phyloP scores from a whole-genome alignment of 2,797 vertebrate species.

The Decapterus maruadsi region DNA sequence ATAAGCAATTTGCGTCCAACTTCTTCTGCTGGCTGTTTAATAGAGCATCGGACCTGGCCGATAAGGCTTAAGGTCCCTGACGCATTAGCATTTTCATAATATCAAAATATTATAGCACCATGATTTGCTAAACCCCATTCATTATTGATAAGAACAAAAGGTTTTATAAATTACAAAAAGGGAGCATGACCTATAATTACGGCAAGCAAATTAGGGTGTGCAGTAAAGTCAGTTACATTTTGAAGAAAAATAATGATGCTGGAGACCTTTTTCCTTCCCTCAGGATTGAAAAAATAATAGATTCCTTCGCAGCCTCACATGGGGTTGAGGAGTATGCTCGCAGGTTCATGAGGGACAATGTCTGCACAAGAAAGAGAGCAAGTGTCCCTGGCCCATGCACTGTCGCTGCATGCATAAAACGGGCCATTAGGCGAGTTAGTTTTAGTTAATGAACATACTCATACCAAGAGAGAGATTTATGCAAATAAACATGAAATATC shows the following conservation, averaged over 20 bases:
- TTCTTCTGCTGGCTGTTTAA: conserved; percentile 96
- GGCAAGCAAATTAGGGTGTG: conserved; percentile 98
- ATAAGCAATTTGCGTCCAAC: conserved; percentile 98
- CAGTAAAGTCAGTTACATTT: conserved; percentile 96
- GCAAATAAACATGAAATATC: conserved; percentile 24
- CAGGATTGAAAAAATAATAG: conserved; percentile 92
- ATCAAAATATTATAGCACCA: conserved; percentile 93
- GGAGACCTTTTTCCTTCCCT: conserved; percentile 90
- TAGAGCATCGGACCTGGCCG: conserved; percentile 94
- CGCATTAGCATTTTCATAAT: conserved; percentile 97
- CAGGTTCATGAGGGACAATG: conserved; percentile 87
- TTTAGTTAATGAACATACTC: conserved; percentile 55
- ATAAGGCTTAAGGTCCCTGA: conserved; percentile 92
- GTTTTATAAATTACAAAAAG: conserved; percentile 96
- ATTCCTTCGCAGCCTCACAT: conserved; percentile 89
- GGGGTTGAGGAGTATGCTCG: conserved; percentile 85
- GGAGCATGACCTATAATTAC: conserved; percentile 99
- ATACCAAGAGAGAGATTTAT: conserved; percentile 27
- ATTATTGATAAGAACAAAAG: conserved; percentile 99
- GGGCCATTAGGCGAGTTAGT: conserved; percentile 51
- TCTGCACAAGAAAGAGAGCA: conserved; percentile 86
- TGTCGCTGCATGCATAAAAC: conserved; percentile 54
- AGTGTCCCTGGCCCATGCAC: conserved; percentile 74
- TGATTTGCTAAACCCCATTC: conserved; percentile 93
- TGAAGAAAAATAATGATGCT: conserved; percentile 97